Evolutionary conservation across 2,888 invertebrate genomes (phyloP).

Genomic region (Hoplodrina ambigua): DNA sequence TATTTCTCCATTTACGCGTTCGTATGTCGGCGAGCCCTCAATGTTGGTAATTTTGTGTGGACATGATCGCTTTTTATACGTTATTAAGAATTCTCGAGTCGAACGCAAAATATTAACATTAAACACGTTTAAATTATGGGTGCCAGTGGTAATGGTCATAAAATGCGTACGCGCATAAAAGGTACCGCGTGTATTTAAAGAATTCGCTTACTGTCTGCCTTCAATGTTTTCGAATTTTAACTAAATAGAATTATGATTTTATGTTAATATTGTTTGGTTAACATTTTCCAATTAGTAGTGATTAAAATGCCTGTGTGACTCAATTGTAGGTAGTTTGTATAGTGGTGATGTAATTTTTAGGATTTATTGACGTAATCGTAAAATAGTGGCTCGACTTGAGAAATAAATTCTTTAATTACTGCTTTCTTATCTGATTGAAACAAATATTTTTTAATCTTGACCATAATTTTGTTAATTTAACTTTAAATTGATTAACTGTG

Average conservation of each 20-base stretch:
- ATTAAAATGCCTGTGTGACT: constrained; percentile 54
- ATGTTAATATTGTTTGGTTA: constrained; percentile 45
- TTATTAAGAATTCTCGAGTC: constrained; percentile 71
- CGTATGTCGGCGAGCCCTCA: constrained; percentile 71
- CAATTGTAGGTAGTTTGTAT: constrained; percentile 47
- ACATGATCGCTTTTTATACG: constrained; percentile 78
- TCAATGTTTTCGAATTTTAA: constrained; percentile 41
- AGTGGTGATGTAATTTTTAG: constrained; percentile 31
- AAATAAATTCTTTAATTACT: constrained; percentile 9
- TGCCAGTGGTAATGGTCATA: constrained; percentile 56
- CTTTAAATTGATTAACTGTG: not conserved
- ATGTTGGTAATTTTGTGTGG: constrained; percentile 77
- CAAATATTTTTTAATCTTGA: not conserved
- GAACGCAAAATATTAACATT: constrained; percentile 67
- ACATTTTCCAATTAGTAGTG: constrained; percentile 50
- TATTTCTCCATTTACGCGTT: constrained; percentile 74
- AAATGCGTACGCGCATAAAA: constrained; percentile 56
- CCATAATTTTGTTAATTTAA: not conserved
- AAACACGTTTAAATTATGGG: constrained; percentile 68
- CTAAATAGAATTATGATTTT: constrained; percentile 45
- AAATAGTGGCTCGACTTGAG: constrained; percentile 17
- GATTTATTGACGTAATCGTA: constrained; percentile 23
- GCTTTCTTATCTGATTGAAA: constrained; percentile 4
- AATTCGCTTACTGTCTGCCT: constrained; percentile 41
- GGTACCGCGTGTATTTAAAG: constrained; percentile 54